A percentile compares a stretch with the other conserved stretches of the same genome.
Evolutionary conservation across 2,797 vertebrate genomes (phyloP).

Genomic region (Gymnopithys bicolor): DNA sequence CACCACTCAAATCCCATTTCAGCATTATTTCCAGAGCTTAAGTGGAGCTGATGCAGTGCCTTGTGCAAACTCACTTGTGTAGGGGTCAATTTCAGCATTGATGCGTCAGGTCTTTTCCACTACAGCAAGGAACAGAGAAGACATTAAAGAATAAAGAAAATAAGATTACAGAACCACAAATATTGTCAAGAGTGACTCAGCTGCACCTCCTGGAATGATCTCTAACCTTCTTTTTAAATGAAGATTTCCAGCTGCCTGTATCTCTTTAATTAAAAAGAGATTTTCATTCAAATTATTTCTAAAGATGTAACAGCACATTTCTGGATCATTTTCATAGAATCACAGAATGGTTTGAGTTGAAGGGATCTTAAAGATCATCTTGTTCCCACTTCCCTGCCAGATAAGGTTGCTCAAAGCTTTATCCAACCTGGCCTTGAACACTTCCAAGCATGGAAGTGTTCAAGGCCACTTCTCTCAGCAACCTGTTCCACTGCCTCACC

Average conservation of each 20-base stretch:
- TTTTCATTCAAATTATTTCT: background rate
- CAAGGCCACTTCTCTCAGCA: background rate
- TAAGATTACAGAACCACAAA: background rate
- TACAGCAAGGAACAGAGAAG: background rate
- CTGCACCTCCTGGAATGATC: background rate
- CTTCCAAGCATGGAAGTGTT: background rate
- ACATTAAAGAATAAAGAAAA: constrained; percentile 3
- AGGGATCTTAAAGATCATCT: background rate
- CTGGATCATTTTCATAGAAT: background rate
- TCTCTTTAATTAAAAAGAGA: background rate
- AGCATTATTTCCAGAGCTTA: background rate
- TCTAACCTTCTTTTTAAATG: background rate
- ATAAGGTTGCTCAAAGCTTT: background rate
- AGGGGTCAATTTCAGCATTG: background rate
- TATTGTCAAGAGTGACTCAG: background rate
- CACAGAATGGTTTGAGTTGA: background rate
- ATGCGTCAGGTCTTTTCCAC: background rate
- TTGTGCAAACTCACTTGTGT: background rate
- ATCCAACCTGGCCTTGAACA: background rate
- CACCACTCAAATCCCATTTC: constrained; percentile 11
- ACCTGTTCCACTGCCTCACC: background rate
- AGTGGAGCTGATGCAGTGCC: background rate
- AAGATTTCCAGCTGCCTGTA: background rate
- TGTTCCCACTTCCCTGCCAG: background rate
- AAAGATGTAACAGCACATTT: background rate